Percentiles rank a stretch among this genome's conserved stretches.
phyloP scores from a whole-genome alignment of 2,888 invertebrate species.

The Idaea biselata region DNA sequence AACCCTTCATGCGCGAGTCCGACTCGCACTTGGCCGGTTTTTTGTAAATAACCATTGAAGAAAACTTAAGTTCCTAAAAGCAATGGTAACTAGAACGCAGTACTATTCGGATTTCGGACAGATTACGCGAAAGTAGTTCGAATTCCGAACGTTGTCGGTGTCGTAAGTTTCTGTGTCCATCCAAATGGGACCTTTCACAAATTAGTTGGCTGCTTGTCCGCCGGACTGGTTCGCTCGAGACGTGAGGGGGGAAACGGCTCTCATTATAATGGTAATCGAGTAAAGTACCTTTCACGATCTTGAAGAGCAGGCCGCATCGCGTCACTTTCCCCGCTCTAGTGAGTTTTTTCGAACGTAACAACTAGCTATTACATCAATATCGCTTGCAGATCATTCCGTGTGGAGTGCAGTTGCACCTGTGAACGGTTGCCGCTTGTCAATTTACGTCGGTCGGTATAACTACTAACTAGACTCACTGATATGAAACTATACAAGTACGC shows the following conservation, averaged over 20 bases:
- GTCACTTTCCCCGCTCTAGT: constrained; percentile 77
- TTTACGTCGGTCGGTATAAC: constrained; percentile 15
- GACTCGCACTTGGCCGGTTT: too few species aligned
- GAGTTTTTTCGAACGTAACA: constrained; percentile 77
- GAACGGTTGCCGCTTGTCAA: constrained; percentile 26
- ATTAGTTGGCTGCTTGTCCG: constrained; percentile 39
- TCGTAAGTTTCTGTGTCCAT: constrained; percentile 67
- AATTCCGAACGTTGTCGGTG: constrained; percentile 70
- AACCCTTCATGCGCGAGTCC: too few species aligned
- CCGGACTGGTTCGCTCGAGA: constrained; percentile 25
- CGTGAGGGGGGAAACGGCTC: constrained; percentile 52
- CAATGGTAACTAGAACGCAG: constrained; percentile 55
- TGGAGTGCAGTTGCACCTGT: constrained; percentile 52
- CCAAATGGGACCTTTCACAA: constrained; percentile 49
- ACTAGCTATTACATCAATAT: constrained; percentile 76
- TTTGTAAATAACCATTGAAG: not conserved
- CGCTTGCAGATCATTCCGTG: constrained; percentile 68
- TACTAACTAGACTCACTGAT: not conserved
- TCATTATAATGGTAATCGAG: constrained; percentile 50
- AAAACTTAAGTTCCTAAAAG: constrained; percentile 2
- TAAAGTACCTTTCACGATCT: constrained; percentile 77
- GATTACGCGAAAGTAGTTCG: constrained; percentile 79
- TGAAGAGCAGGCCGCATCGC: constrained; percentile 58
- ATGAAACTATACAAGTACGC: too few species aligned
- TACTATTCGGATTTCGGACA: constrained; percentile 30